Conservation (phyloP, 1,140 invertebrate genomes). For the Calliopsis andreniformis region DNA sequence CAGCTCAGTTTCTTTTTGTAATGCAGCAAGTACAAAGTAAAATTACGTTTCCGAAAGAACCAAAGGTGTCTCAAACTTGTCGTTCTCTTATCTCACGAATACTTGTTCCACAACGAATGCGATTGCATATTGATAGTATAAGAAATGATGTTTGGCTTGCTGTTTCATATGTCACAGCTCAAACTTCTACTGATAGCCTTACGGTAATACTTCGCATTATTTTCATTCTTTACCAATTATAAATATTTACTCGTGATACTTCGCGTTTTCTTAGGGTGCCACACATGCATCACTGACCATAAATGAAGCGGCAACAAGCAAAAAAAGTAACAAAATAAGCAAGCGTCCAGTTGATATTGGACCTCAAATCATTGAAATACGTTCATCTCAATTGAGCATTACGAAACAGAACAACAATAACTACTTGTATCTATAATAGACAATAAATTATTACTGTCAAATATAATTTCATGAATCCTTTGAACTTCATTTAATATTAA, state of each 20-base stretch:
- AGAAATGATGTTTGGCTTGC: slow-evolving; percentile 85
- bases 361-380: neutral
- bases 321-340: slow-evolving; percentile 16
- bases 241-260: neutral
- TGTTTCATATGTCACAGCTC: slow-evolving; percentile 47
- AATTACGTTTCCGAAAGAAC: slow-evolving; percentile 86
- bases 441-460: neutral
- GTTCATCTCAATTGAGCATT: neutral
- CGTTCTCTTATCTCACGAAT: slow-evolving; percentile 86
- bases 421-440: neutral
- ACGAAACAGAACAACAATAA: neutral
- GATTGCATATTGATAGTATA: slow-evolving; percentile 84
- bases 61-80: slow-evolving; percentile 84
- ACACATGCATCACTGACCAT: neutral
- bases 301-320: neutral
- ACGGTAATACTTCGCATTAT: slow-evolving; percentile 25
- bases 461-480: neutral
- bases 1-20: neutral
- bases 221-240: neutral
- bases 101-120: slow-evolving; percentile 84
- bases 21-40: slow-evolving; percentile 87
- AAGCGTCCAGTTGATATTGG: neutral
- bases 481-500: neutral
- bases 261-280: neutral
- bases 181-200: slow-evolving; percentile 62